These are phyloP conservation scores for Prionailurus viverrinus DNA, from an alignment of 2,113 vertebrate genomes.

Conservation along the genomic window DNA sequence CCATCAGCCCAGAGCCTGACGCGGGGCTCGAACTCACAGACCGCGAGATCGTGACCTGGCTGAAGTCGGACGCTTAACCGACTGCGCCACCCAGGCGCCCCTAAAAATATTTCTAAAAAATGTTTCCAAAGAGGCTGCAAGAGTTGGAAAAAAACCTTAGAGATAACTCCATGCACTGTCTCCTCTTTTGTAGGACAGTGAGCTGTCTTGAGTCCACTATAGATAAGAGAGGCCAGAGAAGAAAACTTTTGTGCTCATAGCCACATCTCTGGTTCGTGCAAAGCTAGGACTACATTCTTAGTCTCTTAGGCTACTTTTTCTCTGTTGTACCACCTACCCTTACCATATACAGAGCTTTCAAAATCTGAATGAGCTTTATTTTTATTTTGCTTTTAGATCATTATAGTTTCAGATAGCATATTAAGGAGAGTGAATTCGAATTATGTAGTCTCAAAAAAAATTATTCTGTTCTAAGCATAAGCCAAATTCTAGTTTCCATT, in stretches of 20 bases:
- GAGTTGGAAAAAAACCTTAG: not conserved
- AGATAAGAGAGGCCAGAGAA: not conserved
- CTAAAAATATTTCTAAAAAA: not conserved
- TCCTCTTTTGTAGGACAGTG: not conserved
- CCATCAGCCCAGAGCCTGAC: no score
- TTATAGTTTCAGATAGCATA: not conserved
- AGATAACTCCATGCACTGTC: not conserved
- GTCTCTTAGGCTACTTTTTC: not conserved
- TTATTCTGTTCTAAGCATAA: not conserved
- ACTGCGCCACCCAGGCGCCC: no score
- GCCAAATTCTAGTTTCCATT: not conserved
- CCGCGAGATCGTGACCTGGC: no score
- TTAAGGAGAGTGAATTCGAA: not conserved
- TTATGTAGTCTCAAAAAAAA: slow-evolving; percentile 10
- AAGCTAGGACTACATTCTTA: not conserved
- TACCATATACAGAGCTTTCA: slow-evolving; percentile 19
- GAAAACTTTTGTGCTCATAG: not conserved
- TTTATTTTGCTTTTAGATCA: slow-evolving; percentile 9
- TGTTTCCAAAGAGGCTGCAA: not conserved
- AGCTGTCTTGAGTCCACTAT: not conserved
- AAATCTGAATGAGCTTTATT: slow-evolving; percentile 31
- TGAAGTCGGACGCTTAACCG: no score
- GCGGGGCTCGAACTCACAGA: no score
- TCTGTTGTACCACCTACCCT: not conserved
- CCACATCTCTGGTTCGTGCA: not conserved